Evolutionary conservation across 2,888 invertebrate genomes (phyloP), one percentile per base, ranked within the genome.

Genomic region (Arctia plantaginis): DNA sequence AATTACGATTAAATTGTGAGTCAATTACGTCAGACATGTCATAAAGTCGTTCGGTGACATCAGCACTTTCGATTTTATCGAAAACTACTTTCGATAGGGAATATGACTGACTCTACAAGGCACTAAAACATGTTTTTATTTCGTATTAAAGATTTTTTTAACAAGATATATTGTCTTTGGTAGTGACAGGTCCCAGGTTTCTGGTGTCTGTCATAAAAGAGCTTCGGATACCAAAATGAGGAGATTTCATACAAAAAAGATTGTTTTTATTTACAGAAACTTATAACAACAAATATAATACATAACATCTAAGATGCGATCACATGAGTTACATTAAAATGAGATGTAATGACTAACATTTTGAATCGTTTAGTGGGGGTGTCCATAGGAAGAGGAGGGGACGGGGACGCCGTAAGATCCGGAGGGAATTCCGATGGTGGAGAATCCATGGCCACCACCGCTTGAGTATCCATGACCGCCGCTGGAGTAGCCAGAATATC

Each of bases 261-360:
- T 91, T 89, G 88, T 86, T 86, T 94, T 95, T 95, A 96, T 96
- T 96, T 96, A 96, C 96, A 96, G 95, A 95, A 94, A 94, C 93
- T 94, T 95, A 95, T 85, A 93, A 92, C 92, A 93, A 93, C 91
- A 86, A 84, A 84, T 90, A 90, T 89, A 94, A 93, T 94, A 95
- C 93, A 94, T 89, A 89, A 91, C 89, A 89, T 90, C 94, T 94
- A 94, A 84, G 90, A 88, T 91, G 93, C 91, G 93, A 95, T 95
- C 95, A 95, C 94, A 95, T 95, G 93, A 88, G 87, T 93, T 90
- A 89, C 91, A 92, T 92, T 90, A 92, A 86, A 90, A 94, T 93
- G 91, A 91, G 89, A 92, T 93, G 92, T 91, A 85, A 91, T 94
- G 94, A 94, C 93, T 94, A 92, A 87, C 82, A 81, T 86, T 89